Percentiles rank a stretch among this genome's conserved stretches.
Conservation (phyloP, 2,113 vertebrate genomes). For the Nettapus auritus region DNA sequence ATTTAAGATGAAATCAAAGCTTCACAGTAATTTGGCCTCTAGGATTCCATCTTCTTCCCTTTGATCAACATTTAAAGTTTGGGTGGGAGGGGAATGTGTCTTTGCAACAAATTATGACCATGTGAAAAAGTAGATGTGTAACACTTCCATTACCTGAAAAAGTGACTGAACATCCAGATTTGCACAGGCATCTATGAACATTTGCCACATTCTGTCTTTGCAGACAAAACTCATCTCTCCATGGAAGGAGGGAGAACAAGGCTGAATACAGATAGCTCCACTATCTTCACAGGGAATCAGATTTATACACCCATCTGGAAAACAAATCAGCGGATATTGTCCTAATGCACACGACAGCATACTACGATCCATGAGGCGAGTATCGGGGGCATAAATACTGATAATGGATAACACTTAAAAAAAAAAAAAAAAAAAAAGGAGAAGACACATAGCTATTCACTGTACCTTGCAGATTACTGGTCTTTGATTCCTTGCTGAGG, state of each 20-base stretch:
- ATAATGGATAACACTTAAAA: not conserved
- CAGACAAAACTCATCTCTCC: constrained; percentile 71
- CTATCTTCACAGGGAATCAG: not conserved
- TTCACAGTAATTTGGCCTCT: not conserved
- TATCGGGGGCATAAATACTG: not conserved
- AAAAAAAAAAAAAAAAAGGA: not conserved
- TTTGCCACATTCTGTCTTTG: constrained; percentile 66
- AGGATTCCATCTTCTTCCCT: not conserved
- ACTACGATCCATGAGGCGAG: not conserved
- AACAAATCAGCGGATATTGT: not conserved
- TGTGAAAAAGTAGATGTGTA: not conserved
- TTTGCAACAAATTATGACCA: not conserved
- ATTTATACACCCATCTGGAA: constrained; percentile 57
- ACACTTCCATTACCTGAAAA: constrained; percentile 63
- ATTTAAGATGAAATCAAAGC: not conserved
- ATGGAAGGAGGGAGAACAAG: constrained; percentile 54
- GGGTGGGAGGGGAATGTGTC: not conserved
- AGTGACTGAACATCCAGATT: constrained; percentile 70
- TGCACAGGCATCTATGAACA: constrained; percentile 70
- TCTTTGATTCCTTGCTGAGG: not conserved
- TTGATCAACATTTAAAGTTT: not conserved
- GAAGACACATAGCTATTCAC: not conserved
- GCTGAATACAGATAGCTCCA: constrained; percentile 32
- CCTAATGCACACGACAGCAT: not conserved
- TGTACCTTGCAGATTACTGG: constrained; percentile 38